These are phyloP conservation scores for Diorhabda sublineata DNA, from an alignment of 1,140 invertebrate species.

Conservation along the genomic window DNA sequence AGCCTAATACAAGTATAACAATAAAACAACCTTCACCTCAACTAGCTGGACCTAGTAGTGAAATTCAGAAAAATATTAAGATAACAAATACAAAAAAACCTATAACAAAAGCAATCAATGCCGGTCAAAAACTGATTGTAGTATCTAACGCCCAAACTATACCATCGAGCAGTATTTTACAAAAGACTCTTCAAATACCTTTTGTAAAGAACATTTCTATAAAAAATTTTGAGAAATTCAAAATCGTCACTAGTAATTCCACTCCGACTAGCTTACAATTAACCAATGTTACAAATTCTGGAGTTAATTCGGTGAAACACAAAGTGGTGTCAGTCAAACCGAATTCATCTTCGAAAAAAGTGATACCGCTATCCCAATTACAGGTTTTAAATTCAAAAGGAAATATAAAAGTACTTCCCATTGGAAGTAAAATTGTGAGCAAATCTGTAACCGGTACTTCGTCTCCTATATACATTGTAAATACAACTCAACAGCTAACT, in stretches of 20 bases:
- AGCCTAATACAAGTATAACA: conserved; percentile 20
- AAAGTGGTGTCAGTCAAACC: conserved; percentile 42
- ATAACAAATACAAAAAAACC: conserved; percentile 22
- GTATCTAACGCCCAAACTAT: conserved; percentile 41
- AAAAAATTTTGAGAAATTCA: conserved; percentile 45
- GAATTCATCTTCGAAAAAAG: conserved; percentile 36
- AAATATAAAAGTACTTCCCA: conserved; percentile 40
- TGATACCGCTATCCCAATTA: conserved; percentile 40
- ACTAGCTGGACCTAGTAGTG: conserved; percentile 14
- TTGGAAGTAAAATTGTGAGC: conserved; percentile 36
- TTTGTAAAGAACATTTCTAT: conserved; percentile 43
- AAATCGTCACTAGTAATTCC: conserved; percentile 39
- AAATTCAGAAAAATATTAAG: conserved; percentile 21
- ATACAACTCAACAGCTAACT: neutral
- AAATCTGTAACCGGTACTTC: conserved; percentile 6
- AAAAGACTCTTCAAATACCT: conserved; percentile 42
- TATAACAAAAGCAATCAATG: conserved; percentile 30
- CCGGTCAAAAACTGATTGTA: conserved; percentile 44
- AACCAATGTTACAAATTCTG: conserved; percentile 25
- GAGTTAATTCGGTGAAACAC: conserved; percentile 34
- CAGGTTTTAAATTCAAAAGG: conserved; percentile 42
- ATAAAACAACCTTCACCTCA: conserved; percentile 19
- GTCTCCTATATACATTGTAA: conserved; percentile 10
- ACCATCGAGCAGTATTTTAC: conserved; percentile 39
- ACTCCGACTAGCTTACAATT: conserved; percentile 25